Base-by-base conservation (phyloP, 2,113 vertebrate genomes). In the Ahaetulla prasina region DNA sequence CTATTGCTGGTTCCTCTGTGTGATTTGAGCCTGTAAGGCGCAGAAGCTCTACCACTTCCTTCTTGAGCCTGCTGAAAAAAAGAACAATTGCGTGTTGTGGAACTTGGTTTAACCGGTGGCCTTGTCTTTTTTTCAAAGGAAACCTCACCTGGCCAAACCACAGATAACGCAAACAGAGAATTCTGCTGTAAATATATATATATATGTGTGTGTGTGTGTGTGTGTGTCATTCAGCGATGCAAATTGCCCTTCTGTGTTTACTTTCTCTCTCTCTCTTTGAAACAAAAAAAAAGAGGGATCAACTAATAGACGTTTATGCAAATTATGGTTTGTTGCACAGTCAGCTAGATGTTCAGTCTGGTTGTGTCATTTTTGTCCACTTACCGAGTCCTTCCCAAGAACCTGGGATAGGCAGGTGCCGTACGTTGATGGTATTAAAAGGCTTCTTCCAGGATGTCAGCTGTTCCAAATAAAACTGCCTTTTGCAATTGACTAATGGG, bases 301-400 rank as follows among this genome's bases (percentile, higher is more conserved):
- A 98, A 98, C 97, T 97, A 95, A 96, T 97, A 93, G 89, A 89
- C 96, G 96, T 95, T 89, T 95, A 99, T 99, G 98, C 98, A 99
- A 99, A 99, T 98, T 20, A 88, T 1, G 11, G 12, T 63, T 63
- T 0, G 12, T n/a, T 68, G 63, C 63, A n/a, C 30, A 68, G 30
- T 68, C 63, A 16, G 5, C 63, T 30, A 68, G 63, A 68, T 68
- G 63, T 68, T 68, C 30, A 68, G 30, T n/a, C 12, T 5, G 63
- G 30, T n/a, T 68, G 12, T 68, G 63, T 16, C 63, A n/a, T 68
- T n/a, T 68, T 14, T n/a, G 63, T 68, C 63, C 63, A 16, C 30
- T 9, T 68, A 68, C 60, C 3, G 1, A 5, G 12, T 68, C 60
- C 63, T 68, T 68, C 63, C 60, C 63, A n/a, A 68, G 12, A 16